Conservation (phyloP, 2,888 invertebrate genomes). For the Macropis europaea region DNA sequence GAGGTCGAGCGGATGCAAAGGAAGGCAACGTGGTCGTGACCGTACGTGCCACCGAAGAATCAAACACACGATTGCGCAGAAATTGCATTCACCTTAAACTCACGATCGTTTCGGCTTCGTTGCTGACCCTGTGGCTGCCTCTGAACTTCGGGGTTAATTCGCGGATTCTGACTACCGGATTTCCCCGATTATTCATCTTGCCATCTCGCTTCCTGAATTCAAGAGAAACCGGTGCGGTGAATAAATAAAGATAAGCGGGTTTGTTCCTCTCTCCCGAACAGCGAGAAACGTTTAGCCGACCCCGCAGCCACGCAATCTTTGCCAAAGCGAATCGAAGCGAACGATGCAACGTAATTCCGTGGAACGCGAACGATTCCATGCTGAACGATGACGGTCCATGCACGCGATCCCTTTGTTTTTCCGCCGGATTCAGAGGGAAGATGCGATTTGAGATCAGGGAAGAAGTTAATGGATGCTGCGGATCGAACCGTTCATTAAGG, state of each 20-base stretch:
- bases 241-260: conserved; percentile 22
- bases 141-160: conserved; percentile 52
- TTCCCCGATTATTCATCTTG: conserved; percentile 29
- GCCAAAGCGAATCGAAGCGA: too few species aligned
- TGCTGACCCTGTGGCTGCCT: conserved; percentile 11
- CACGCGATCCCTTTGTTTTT: too few species aligned
- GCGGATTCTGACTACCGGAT: conserved; percentile 6
- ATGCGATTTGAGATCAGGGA: too few species aligned
- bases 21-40: conserved; percentile 4
- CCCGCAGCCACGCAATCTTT: too few species aligned
- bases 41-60: conserved; percentile 4
- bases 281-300: too few species aligned
- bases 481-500: conserved; percentile 6
- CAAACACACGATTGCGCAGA: conserved; percentile 29
- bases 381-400: too few species aligned
- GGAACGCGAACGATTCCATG: too few species aligned
- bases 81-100: conserved; percentile 34
- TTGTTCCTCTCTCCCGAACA: neutral
- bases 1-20: conserved; percentile 1
- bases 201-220: conserved; percentile 5
- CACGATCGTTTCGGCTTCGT: conserved; percentile 38
- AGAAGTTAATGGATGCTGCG: too few species aligned
- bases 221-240: neutral
- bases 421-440: too few species aligned
- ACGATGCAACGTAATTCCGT: too few species aligned